Percentiles rank a stretch among this genome's conserved stretches.
These are phyloP conservation scores for Saiga tatarica DNA, from an alignment of 2,113 vertebrate species.

Conservation along the genomic window DNA sequence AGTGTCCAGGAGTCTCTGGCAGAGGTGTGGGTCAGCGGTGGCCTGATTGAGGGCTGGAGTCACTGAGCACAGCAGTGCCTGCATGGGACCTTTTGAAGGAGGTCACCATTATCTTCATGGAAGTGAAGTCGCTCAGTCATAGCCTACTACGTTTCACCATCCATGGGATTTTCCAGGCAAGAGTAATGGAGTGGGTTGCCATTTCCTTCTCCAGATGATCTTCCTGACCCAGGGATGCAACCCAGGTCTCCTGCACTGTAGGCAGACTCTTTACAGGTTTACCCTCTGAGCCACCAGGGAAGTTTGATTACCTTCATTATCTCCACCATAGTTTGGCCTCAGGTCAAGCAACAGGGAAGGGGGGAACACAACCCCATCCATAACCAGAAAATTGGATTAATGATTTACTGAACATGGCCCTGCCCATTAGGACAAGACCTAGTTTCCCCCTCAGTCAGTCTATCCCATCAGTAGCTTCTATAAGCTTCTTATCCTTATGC, in stretches of 20 bases:
- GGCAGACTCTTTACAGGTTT: no score
- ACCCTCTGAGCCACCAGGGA: no score
- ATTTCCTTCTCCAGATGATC: no score
- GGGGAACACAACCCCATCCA: not conserved
- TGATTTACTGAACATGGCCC: not conserved
- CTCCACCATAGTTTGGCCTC: not conserved
- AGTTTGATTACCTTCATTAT: not conserved
- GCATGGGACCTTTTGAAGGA: not conserved
- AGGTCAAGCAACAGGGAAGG: not conserved
- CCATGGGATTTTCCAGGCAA: no score
- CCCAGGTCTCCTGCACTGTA: no score
- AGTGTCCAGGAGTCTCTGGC: not conserved
- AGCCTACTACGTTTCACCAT: no score
- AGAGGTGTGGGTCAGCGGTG: not conserved
- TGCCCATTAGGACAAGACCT: not conserved
- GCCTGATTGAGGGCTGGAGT: not conserved
- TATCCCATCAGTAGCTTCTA: not conserved
- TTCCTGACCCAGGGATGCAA: no score
- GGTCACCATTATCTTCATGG: not conserved
- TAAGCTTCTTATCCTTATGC: not conserved
- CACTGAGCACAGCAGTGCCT: not conserved
- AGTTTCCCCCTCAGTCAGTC: not conserved
- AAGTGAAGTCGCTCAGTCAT: no score
- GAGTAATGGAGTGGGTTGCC: no score
- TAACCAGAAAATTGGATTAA: not conserved